Percentiles rank a stretch among this genome's conserved stretches.
phyloP scores from a whole-genome alignment of 2,113 vertebrate species.

The Pholis gunnellus region DNA sequence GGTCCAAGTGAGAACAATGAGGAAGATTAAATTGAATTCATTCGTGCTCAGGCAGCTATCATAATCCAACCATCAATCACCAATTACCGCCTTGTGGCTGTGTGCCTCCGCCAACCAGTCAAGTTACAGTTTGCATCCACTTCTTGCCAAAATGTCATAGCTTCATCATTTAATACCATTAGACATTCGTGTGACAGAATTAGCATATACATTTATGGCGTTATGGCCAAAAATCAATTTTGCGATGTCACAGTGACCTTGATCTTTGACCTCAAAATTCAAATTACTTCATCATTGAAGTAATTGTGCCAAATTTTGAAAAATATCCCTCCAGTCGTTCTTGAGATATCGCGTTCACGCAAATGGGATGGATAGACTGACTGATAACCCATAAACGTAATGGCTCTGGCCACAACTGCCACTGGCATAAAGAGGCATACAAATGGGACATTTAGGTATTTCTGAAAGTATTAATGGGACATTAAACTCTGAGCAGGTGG shows the following conservation, averaged over 20 bases:
- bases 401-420: neutral
- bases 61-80: neutral
- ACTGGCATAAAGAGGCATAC: neutral
- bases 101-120: neutral
- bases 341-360: neutral
- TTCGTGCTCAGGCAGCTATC: conserved; percentile 20
- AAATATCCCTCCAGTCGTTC: neutral
- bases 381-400: neutral
- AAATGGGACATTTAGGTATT: neutral
- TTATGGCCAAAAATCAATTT: neutral
- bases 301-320: neutral
- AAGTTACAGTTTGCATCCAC: neutral
- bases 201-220: neutral
- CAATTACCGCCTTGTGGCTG: neutral
- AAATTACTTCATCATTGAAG: neutral
- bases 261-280: neutral
- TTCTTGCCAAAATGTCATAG: neutral
- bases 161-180: neutral
- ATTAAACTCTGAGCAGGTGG: conserved; percentile 17
- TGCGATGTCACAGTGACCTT: neutral
- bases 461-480: neutral
- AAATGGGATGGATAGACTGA: neutral
- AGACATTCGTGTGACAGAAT: neutral
- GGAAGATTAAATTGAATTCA: neutral
- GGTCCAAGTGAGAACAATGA: conserved; percentile 12